These are phyloP conservation scores for Vanessa atalanta DNA, from an alignment of 1,140 invertebrate species.

Conservation along the genomic window DNA sequence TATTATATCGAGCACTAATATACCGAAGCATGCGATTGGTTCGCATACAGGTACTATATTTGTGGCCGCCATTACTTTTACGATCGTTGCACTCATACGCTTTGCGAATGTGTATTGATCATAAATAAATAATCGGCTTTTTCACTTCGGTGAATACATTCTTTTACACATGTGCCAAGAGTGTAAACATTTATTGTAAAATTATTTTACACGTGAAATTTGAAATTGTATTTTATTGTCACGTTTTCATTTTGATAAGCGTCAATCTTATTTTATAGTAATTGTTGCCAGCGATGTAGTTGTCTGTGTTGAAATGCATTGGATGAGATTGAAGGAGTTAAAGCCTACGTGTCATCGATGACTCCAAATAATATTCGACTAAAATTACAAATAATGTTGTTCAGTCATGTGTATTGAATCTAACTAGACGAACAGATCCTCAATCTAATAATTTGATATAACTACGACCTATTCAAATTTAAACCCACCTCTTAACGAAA, in stretches of 20 bases:
- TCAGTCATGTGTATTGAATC: background rate
- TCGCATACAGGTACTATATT: slow-evolving; percentile 42
- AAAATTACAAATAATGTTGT: background rate
- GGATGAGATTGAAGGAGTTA: background rate
- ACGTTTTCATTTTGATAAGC: background rate
- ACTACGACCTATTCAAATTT: too few relatives aligned
- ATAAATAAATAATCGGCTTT: slow-evolving; percentile 39
- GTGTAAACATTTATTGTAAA: slow-evolving; percentile 15
- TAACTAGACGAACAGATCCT: too few relatives aligned
- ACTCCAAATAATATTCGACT: background rate
- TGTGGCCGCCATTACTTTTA: slow-evolving; percentile 42
- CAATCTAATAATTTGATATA: too few relatives aligned
- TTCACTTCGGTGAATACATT: slow-evolving; percentile 36
- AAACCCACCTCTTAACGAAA: too few relatives aligned
- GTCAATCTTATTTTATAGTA: background rate
- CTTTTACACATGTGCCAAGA: slow-evolving; percentile 32
- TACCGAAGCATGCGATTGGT: slow-evolving; percentile 39
- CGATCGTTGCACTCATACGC: slow-evolving; percentile 37
- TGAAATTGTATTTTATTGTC: slow-evolving; percentile 6
- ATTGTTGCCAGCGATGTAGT: background rate
- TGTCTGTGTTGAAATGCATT: background rate
- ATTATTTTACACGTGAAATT: slow-evolving; percentile 5
- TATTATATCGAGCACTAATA: slow-evolving; percentile 49
- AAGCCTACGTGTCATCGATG: background rate
- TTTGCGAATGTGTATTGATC: slow-evolving; percentile 33